Evolutionary conservation across 2,888 invertebrate genomes (phyloP).

Genomic region (Electrophaes corylata): DNA sequence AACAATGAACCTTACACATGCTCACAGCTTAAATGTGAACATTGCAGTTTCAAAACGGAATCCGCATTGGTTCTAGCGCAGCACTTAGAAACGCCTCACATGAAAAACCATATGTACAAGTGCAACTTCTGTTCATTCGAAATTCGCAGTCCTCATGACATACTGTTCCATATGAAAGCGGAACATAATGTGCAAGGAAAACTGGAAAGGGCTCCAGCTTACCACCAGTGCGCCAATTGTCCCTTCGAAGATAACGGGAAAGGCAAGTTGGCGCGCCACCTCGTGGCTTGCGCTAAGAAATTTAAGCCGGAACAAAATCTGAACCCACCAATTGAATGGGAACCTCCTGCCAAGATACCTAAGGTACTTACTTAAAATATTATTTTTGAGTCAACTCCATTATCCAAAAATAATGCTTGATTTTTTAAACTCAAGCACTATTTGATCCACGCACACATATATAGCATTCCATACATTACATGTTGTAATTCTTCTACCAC

Average conservation of each 20-base stretch:
- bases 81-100: slow-evolving; percentile 95
- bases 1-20: slow-evolving; percentile 92
- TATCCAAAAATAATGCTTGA: not conserved
- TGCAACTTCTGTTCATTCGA: slow-evolving; percentile 94
- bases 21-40: slow-evolving; percentile 92
- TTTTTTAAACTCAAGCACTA: too few relatives aligned
- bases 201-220: slow-evolving; percentile 92
- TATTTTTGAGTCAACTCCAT: not conserved
- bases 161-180: slow-evolving; percentile 95
- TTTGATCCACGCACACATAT: too few relatives aligned
- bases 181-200: slow-evolving; percentile 93
- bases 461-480: too few relatives aligned
- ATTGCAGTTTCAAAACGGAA: slow-evolving; percentile 95
- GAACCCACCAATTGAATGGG: slow-evolving; percentile 95
- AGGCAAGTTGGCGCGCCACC: slow-evolving; percentile 94
- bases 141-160: slow-evolving; percentile 93
- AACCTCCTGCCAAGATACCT: slow-evolving; percentile 96
- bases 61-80: slow-evolving; percentile 92
- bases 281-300: slow-evolving; percentile 94
- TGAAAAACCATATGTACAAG: slow-evolving; percentile 93
- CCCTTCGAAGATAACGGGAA: slow-evolving; percentile 97
- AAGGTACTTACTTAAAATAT: slow-evolving; percentile 72
- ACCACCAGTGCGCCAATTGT: slow-evolving; percentile 96
- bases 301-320: slow-evolving; percentile 94
- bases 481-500: too few relatives aligned